These are phyloP conservation scores for Drepanosiphum platanoidis DNA, from an alignment of 2,888 invertebrate species.

Conservation along the genomic window DNA sequence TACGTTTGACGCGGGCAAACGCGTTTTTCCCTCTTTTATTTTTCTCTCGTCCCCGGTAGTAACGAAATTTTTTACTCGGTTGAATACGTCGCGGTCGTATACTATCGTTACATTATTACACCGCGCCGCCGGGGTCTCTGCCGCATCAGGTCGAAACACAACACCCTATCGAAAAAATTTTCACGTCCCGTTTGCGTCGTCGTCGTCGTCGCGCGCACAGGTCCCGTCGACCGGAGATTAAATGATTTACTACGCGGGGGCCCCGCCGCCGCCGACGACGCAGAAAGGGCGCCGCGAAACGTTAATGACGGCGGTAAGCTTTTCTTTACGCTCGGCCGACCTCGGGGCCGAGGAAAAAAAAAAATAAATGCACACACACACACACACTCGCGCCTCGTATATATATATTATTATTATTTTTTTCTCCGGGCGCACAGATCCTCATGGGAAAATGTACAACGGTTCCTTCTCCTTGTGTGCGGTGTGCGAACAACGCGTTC, in stretches of 20 bases:
- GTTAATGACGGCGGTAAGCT: constrained; percentile 59
- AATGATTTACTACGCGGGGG: constrained; percentile 54
- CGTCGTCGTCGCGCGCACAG: no score
- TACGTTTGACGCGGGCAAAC: neutral
- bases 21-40: neutral
- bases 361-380: neutral
- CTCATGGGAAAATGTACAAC: constrained; percentile 58
- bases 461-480: constrained; percentile 8
- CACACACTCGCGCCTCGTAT: neutral
- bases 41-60: neutral
- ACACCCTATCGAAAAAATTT: constrained; percentile 54
- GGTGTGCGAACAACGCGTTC: no score
- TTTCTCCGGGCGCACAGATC: constrained; percentile 43
- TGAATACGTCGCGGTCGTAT: no score
- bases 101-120: no score
- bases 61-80: constrained; percentile 50
- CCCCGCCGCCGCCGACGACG: no score
- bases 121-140: neutral
- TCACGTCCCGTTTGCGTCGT: constrained; percentile 57
- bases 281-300: constrained; percentile 55
- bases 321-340: constrained; percentile 53
- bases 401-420: constrained; percentile 7
- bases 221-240: constrained; percentile 57
- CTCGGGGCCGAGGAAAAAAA: constrained; percentile 9
- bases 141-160: constrained; percentile 29